Evolutionary conservation across 2,113 vertebrate species (phyloP).

Genomic region (Nyctibius bracteatus): DNA sequence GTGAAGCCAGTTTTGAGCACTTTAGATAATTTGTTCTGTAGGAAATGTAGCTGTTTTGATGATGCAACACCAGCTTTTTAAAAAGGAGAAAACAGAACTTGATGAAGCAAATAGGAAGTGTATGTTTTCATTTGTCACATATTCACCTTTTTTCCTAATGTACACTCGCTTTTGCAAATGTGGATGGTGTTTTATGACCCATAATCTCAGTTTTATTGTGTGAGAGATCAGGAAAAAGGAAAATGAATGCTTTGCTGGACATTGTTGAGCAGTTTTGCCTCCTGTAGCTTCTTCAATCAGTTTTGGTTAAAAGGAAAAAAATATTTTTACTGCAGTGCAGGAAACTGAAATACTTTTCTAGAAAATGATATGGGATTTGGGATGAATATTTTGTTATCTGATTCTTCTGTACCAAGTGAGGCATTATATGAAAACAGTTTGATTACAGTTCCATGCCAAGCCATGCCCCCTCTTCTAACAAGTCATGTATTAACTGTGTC

Average conservation of each 20-base stretch:
- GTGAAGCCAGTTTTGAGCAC: neutral
- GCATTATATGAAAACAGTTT: neutral
- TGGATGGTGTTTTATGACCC: neutral
- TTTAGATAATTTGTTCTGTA: neutral
- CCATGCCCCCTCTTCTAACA: neutral
- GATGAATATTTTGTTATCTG: neutral
- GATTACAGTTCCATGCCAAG: neutral
- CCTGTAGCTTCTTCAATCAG: neutral
- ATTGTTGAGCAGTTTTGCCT: neutral
- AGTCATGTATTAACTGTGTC: neutral
- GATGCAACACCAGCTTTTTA: neutral
- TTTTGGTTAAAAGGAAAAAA: neutral
- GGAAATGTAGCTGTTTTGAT: neutral
- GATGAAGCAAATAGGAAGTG: neutral
- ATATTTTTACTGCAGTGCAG: neutral
- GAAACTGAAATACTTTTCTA: neutral
- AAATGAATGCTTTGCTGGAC: neutral
- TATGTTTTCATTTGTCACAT: neutral
- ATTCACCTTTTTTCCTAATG: neutral
- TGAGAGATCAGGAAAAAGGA: neutral
- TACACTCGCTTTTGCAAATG: neutral
- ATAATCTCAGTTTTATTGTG: neutral
- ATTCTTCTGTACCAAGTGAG: neutral
- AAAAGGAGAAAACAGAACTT: neutral
- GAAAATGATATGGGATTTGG: neutral